A percentile compares a stretch with the other conserved stretches of the same genome.
phyloP scores from a whole-genome alignment of 1,140 invertebrate genomes.

The Euglossa dilemma region DNA sequence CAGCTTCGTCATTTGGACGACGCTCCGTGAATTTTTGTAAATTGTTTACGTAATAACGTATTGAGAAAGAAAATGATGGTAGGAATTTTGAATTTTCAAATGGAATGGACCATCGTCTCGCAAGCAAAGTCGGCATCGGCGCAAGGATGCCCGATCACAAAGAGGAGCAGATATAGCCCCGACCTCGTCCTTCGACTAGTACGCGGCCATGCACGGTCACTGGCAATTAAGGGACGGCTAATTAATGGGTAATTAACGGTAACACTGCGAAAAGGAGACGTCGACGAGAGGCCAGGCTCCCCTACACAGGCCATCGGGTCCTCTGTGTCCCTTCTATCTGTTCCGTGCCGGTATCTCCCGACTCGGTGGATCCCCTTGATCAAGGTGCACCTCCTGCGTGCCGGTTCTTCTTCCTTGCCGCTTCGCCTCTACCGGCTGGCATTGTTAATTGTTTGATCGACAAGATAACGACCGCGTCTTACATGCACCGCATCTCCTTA shows the following conservation, averaged over 20 bases:
- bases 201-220: slow-evolving; percentile 58
- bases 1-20: too few relatives aligned
- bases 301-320: neutral
- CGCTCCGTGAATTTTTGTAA: too few relatives aligned
- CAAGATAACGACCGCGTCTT: slow-evolving; percentile 81
- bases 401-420: slow-evolving; percentile 62
- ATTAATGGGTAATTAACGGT: slow-evolving; percentile 82
- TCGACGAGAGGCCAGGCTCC: slow-evolving; percentile 53
- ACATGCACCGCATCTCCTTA: slow-evolving; percentile 78
- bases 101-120: neutral
- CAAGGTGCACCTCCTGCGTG: slow-evolving; percentile 53
- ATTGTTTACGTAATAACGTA: too few relatives aligned
- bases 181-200: slow-evolving; percentile 46
- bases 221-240: slow-evolving; percentile 78
- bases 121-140: neutral
- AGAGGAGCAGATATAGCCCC: slow-evolving; percentile 20
- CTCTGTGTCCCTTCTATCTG: slow-evolving; percentile 43
- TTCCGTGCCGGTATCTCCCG: slow-evolving; percentile 55
- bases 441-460: slow-evolving; percentile 83
- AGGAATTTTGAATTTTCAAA: too few relatives aligned
- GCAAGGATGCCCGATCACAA: slow-evolving; percentile 16
- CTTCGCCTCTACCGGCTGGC: slow-evolving; percentile 68
- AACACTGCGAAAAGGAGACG: slow-evolving; percentile 78
- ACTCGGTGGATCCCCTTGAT: slow-evolving; percentile 56
- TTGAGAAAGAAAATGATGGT: too few relatives aligned